Evolutionary conservation across 2,797 vertebrate genomes (phyloP).

Genomic region (Pangasius krempfi): DNA sequence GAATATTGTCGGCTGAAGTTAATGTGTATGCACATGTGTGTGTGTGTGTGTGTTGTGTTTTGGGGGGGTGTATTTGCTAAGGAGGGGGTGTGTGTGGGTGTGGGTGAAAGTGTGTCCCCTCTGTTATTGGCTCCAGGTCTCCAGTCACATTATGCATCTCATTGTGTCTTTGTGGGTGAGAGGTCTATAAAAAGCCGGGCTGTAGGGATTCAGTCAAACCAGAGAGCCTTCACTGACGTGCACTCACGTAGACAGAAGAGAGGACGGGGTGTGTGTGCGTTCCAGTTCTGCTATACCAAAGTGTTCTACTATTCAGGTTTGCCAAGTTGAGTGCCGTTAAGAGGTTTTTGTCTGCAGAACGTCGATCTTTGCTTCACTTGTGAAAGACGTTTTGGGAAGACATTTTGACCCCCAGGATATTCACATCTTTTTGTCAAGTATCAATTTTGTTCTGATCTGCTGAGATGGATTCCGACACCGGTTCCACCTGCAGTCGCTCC

Average conservation of each 20-base stretch:
- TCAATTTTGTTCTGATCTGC: not conserved
- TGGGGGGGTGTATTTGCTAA: constrained; percentile 35
- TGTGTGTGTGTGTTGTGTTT: constrained; percentile 34
- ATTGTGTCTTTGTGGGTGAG: constrained; percentile 82
- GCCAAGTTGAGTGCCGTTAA: not conserved
- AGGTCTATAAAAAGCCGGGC: constrained; percentile 75
- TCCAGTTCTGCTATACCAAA: not conserved
- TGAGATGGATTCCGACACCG: constrained; percentile 80
- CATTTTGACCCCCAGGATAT: not conserved
- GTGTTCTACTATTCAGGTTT: not conserved
- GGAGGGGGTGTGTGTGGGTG: constrained; percentile 59
- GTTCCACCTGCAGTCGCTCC: constrained; percentile 78
- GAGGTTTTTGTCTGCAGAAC: not conserved
- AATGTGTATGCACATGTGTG: constrained; percentile 59
- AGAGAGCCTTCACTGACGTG: constrained; percentile 59
- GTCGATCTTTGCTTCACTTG: not conserved
- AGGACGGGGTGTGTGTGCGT: constrained; percentile 32
- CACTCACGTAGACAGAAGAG: constrained; percentile 48
- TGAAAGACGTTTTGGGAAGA: not conserved
- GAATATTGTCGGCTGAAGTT: constrained; percentile 61
- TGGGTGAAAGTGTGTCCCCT: constrained; percentile 75
- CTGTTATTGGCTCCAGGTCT: constrained; percentile 80
- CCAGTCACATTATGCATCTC: constrained; percentile 81
- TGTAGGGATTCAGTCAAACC: constrained; percentile 66
- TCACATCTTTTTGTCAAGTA: not conserved